A percentile compares a stretch with the other conserved stretches of the same genome.
Evolutionary conservation across 2,113 vertebrate species (phyloP).

Genomic region (Galeopterus variegatus): DNA sequence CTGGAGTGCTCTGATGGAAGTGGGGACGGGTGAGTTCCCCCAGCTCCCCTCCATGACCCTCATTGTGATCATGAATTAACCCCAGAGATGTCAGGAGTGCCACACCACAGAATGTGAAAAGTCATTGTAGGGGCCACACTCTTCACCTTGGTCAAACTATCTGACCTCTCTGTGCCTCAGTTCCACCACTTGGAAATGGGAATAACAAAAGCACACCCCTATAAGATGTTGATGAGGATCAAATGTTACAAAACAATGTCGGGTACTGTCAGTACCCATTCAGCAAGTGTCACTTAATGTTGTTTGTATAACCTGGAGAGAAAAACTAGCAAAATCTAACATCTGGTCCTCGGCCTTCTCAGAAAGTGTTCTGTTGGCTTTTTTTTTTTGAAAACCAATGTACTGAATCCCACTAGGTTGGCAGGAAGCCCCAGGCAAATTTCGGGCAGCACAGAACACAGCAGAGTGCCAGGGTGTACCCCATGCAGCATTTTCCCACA

Average conservation of each 20-base stretch:
- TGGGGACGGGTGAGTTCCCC: not conserved
- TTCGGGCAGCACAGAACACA: not conserved
- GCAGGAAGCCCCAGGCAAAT: constrained; percentile 25
- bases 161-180: not conserved
- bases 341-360: not conserved
- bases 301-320: not conserved
- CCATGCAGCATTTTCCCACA: constrained; percentile 43
- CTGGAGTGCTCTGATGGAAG: fast-evolving
- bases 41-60: not conserved
- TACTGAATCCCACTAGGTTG: not conserved
- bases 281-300: not conserved
- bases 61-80: not conserved
- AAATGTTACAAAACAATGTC: fast-evolving
- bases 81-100: fast-evolving
- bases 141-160: too few relatives aligned
- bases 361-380: not conserved
- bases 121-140: not conserved
- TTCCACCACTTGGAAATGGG: not conserved
- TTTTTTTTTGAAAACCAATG: not conserved
- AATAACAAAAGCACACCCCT: fast-evolving
- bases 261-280: fast-evolving
- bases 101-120: not conserved
- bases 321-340: not conserved
- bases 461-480: not conserved
- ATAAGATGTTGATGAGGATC: fast-evolving